These are phyloP conservation scores for Cephus sareptanus DNA, from an alignment of 2,888 invertebrate species.

Conservation along the genomic window DNA sequence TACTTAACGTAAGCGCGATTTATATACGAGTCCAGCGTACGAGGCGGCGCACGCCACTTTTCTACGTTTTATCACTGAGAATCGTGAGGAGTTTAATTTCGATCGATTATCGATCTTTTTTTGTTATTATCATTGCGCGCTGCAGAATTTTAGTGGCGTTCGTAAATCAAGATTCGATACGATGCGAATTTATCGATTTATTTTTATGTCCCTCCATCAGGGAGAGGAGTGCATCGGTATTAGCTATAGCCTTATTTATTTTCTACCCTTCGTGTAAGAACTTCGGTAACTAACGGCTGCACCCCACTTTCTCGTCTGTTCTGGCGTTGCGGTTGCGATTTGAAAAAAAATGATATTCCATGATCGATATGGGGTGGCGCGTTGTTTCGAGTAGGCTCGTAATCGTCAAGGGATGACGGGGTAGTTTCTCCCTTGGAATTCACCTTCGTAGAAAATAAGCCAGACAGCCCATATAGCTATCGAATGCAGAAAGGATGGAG, in stretches of 20 bases:
- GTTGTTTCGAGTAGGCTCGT: background rate
- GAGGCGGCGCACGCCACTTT: background rate
- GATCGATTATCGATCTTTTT: background rate
- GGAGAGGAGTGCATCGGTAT: too few species aligned
- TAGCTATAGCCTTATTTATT: background rate
- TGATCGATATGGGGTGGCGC: background rate
- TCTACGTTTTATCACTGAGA: background rate
- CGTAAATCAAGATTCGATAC: too few species aligned
- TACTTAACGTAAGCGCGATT: slow-evolving; percentile 33
- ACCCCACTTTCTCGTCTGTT: background rate
- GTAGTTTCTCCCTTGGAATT: background rate
- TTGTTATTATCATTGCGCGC: background rate
- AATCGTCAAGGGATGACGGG: slow-evolving; percentile 2
- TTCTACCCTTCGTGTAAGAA: background rate
- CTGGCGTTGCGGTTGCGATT: slow-evolving; percentile 21
- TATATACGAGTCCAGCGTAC: background rate
- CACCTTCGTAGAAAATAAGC: background rate
- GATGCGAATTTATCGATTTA: too few species aligned
- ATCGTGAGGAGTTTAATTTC: background rate
- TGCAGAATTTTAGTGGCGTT: too few species aligned
- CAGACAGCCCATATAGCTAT: background rate
- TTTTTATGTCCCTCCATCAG: too few species aligned
- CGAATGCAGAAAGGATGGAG: background rate
- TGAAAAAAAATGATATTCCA: background rate
- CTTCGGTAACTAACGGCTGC: background rate